Conservation (phyloP, 2,113 vertebrate genomes). For the Myodes glareolus region DNA sequence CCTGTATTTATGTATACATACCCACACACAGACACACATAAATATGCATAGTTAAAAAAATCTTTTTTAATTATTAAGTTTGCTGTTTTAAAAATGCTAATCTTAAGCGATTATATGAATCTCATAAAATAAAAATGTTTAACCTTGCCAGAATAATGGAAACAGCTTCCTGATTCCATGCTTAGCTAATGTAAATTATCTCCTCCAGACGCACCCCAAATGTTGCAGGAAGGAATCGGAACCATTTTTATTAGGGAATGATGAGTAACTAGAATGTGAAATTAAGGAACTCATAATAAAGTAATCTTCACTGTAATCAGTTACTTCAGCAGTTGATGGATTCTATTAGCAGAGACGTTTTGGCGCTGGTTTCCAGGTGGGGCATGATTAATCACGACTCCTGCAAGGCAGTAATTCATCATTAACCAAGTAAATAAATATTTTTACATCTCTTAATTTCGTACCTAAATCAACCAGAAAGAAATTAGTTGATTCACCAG, state of each 20-base stretch:
- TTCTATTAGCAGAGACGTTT: constrained; percentile 30
- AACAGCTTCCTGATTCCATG: constrained; percentile 53
- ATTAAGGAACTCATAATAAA: constrained; percentile 52
- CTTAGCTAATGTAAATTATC: constrained; percentile 64
- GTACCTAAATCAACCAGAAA: constrained; percentile 63
- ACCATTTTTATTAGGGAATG: constrained; percentile 63
- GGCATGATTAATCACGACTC: constrained; percentile 65
- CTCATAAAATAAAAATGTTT: constrained; percentile 46
- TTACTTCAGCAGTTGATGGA: constrained; percentile 54
- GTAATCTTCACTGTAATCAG: constrained; percentile 17
- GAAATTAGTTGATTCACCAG: not conserved
- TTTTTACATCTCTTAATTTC: constrained; percentile 76
- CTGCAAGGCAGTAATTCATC: constrained; percentile 71
- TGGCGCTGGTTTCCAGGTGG: constrained; percentile 61
- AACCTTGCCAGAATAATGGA: constrained; percentile 40
- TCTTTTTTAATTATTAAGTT: not conserved
- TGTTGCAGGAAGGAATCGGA: constrained; percentile 65
- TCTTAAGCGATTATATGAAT: constrained; percentile 53
- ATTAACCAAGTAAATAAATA: constrained; percentile 75
- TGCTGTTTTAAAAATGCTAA: constrained; percentile 35
- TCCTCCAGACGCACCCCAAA: constrained; percentile 55
- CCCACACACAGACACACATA: not conserved
- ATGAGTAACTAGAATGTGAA: constrained; percentile 56
- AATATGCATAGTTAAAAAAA: not conserved
- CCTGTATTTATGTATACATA: not conserved